Conservation (phyloP, 2,113 vertebrate genomes). For the Eupsittula cactorum region DNA sequence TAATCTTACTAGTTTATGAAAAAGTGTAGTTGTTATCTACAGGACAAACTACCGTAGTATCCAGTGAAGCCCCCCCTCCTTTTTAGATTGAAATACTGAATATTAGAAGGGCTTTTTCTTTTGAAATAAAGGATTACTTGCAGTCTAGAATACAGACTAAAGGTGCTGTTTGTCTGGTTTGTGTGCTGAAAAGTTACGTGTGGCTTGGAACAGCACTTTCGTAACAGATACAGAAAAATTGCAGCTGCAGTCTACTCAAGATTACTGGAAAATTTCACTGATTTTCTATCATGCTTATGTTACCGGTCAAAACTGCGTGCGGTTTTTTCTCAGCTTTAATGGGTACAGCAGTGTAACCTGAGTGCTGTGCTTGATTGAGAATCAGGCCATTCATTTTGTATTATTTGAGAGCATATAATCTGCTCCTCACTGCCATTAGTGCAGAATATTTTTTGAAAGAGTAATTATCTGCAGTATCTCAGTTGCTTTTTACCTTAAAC, state of each 20-base stretch:
- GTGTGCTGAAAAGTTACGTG: rapidly evolving
- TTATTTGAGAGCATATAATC: not conserved
- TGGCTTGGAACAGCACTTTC: not conserved
- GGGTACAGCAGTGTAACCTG: not conserved
- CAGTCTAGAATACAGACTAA: not conserved
- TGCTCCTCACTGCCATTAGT: not conserved
- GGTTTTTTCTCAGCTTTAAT: not conserved
- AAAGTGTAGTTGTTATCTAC: not conserved
- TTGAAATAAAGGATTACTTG: not conserved
- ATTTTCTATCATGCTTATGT: not conserved
- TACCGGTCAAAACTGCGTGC: rapidly evolving
- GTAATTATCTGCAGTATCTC: not conserved
- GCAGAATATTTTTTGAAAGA: not conserved
- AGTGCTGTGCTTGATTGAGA: not conserved
- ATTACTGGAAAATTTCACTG: not conserved
- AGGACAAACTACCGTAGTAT: too few species aligned
- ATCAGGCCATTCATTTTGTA: not conserved
- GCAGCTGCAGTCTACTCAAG: not conserved
- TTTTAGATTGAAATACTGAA: not conserved
- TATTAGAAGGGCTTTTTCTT: not conserved
- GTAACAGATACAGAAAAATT: not conserved
- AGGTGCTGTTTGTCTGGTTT: not conserved
- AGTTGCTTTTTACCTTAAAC: not conserved
- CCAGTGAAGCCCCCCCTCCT: rapidly evolving
- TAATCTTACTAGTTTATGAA: too few species aligned